Evolutionary conservation across 2,888 invertebrate species (phyloP).

Genomic region (Silvanus unidentatus): DNA sequence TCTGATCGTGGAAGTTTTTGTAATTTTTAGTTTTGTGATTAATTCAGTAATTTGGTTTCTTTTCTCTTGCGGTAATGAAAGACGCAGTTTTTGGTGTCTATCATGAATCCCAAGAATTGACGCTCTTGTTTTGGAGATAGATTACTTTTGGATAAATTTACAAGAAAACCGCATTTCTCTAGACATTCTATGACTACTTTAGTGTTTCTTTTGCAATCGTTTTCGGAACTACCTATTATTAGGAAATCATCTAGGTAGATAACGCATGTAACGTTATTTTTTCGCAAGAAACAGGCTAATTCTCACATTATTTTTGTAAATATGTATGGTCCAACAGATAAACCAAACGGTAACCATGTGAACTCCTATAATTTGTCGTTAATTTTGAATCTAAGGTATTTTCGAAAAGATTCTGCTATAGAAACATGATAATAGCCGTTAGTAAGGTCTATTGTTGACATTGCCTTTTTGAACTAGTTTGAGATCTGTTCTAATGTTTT

Average conservation of each 20-base stretch:
- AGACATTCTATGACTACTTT: not conserved
- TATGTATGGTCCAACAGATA: not conserved
- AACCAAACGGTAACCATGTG: not conserved
- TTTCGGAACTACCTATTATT: not conserved
- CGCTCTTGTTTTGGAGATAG: conserved; percentile 1
- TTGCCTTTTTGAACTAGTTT: not conserved
- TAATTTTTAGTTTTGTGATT: not conserved
- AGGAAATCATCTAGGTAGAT: conserved; percentile 7
- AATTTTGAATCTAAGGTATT: not conserved
- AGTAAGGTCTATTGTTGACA: not conserved
- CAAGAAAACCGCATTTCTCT: not conserved
- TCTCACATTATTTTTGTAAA: not conserved
- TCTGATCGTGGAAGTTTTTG: conserved; percentile 4
- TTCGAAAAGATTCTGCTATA: not conserved
- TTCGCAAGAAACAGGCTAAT: not conserved
- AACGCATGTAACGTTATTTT: not conserved
- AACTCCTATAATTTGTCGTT: not conserved
- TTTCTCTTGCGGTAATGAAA: not conserved
- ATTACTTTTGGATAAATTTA: conserved; percentile 7
- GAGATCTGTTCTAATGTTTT: not conserved
- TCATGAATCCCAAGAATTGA: conserved; percentile 7
- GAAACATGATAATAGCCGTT: not conserved
- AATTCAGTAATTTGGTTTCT: not conserved
- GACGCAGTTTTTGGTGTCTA: conserved; percentile 2
- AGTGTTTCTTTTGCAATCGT: not conserved